Base-by-base conservation (phyloP, 2,888 invertebrate species). In the Silvanus unidentatus region DNA sequence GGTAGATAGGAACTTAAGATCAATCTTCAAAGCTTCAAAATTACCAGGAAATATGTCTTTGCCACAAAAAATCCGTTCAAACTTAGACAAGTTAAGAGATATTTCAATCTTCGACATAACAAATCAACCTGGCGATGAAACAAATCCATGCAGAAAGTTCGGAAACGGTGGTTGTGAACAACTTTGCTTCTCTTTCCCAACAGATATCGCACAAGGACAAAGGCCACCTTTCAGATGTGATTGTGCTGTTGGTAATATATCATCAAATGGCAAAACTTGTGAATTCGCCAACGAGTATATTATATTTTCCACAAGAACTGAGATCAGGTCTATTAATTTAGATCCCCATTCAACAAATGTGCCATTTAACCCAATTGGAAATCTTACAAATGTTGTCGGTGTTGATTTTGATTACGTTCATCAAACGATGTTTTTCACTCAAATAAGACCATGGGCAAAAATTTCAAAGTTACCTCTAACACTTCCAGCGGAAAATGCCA, bases 391-490 rank as follows among this genome's bases (percentile, higher is more conserved):
- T 62, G 95, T 94, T 0, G 94, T 95, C 1, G 97, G 96, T 1
- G 79, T 98, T 8, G 98, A 97, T 70, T 98, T 94, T 66, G 97
- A 98, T 67, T 95, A 88, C 63, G 80, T 81, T 1, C 89, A 94
- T 56, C 86, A 88, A 51, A 86, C 82, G 59, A 72, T 98, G 52
- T 82, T 95, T 65, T 98, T 94, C 69, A 95, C 95, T 0, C 93
- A 95, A 74, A 94, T 94, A 48, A 77, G 92, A 54, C 94, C 94
- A 0, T 90, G 89, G 85, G 86, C 93, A 0, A 82, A 84, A 62
- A 92, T 94, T 47, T 90, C 86, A 0, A 88, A 84, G 78, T 81
- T 91, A 68, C 78, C 84, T 1, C 81, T 88, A 0, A 80, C 80
- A 42, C 80, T 78, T 50, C 90, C 90, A 0, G 78, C 79, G 1